Evolutionary conservation across 2,888 invertebrate species (phyloP).

Genomic region (Meandrusa payeni): DNA sequence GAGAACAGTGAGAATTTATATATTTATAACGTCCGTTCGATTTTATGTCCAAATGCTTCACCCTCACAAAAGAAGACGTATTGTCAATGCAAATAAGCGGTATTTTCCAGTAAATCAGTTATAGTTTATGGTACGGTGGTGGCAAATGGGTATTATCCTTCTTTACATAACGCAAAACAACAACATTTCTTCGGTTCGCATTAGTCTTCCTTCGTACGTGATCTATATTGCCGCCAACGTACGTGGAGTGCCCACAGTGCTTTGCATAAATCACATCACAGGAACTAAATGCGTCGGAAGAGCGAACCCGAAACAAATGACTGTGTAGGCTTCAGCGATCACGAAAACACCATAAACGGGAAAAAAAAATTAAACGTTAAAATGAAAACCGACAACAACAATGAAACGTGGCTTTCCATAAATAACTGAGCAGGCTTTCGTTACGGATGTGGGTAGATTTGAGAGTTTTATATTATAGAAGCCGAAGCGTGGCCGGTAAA

Average conservation of each 20-base stretch:
- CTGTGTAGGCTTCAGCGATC: slow-evolving; percentile 50
- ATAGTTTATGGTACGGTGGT: slow-evolving; percentile 49
- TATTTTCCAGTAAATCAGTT: slow-evolving; percentile 62
- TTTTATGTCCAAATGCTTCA: slow-evolving; percentile 63
- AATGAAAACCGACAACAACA: slow-evolving; percentile 74
- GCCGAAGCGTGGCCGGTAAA: slow-evolving; percentile 63
- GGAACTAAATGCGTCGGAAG: slow-evolving; percentile 57
- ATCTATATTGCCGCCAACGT: slow-evolving; percentile 41
- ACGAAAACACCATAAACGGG: slow-evolving; percentile 60
- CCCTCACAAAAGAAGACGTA: slow-evolving; percentile 51
- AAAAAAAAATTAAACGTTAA: slow-evolving; percentile 68
- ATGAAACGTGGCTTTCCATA: slow-evolving; percentile 75
- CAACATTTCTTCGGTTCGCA: slow-evolving; percentile 50
- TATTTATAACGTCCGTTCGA: slow-evolving; percentile 62
- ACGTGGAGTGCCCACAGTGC: slow-evolving; percentile 39
- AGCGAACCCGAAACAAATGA: slow-evolving; percentile 63
- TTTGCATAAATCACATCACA: slow-evolving; percentile 54
- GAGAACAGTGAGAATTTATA: slow-evolving; percentile 55
- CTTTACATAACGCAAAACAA: slow-evolving; percentile 53
- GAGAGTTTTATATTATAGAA: slow-evolving; percentile 62
- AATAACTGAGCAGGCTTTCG: slow-evolving; percentile 75
- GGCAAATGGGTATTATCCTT: slow-evolving; percentile 50
- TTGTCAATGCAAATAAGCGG: slow-evolving; percentile 67
- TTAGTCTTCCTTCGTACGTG: slow-evolving; percentile 47
- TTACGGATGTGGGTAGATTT: slow-evolving; percentile 74